phyloP scores from a whole-genome alignment of 2,797 vertebrate species.

The Sphenopsis melanotis region DNA sequence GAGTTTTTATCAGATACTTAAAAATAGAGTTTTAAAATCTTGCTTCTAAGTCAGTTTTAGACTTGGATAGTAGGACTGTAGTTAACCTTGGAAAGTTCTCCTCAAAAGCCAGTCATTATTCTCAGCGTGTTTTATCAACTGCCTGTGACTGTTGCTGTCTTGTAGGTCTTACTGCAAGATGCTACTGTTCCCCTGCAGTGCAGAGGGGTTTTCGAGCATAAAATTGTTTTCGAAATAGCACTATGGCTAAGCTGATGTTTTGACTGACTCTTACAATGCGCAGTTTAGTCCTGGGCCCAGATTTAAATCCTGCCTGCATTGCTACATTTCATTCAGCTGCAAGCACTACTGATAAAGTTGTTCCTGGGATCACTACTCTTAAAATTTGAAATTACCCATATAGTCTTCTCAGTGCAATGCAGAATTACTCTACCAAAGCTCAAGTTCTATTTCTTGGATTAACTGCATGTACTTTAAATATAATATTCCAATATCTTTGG shows the following conservation, averaged over 20 bases:
- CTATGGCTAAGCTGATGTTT: not conserved
- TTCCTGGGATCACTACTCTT: not conserved
- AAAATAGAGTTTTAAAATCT: not conserved
- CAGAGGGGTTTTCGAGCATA: not conserved
- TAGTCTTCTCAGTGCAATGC: not conserved
- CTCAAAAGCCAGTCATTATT: not conserved
- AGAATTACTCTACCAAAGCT: not conserved
- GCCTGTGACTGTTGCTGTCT: not conserved
- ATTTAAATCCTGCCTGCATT: not conserved
- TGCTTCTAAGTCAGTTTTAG: not conserved
- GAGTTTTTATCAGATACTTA: not conserved
- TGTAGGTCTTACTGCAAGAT: not conserved
- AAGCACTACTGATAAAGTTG: not conserved
- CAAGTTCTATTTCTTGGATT: not conserved
- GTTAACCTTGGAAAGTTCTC: not conserved
- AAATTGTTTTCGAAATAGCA: not conserved
- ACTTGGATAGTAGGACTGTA: not conserved
- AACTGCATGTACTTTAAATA: not conserved
- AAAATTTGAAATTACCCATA: not conserved
- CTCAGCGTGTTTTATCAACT: not conserved
- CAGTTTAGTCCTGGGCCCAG: not conserved
- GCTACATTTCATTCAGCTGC: not conserved
- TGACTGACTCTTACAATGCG: not conserved
- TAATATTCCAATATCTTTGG: not conserved
- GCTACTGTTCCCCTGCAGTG: not conserved